These are phyloP conservation scores for Cephus sareptanus DNA, from an alignment of 2,888 invertebrate genomes.

Conservation along the genomic window DNA sequence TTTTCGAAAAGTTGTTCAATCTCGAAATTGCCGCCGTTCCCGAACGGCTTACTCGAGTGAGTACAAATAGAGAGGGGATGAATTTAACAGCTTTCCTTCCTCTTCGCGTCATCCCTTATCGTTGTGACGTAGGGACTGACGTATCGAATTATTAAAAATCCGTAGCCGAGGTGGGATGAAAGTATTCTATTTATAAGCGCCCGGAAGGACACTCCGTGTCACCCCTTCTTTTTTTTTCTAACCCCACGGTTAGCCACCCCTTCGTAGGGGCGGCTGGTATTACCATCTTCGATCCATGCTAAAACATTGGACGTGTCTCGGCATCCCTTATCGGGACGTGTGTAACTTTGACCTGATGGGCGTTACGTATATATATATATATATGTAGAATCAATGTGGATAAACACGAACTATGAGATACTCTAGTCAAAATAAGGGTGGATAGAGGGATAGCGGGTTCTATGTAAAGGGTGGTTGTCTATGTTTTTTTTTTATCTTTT, in stretches of 20 bases:
- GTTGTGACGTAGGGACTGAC: too few species aligned
- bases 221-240: not conserved
- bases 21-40: not conserved
- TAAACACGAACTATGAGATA: not conserved
- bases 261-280: not conserved
- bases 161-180: slow-evolving; percentile 4
- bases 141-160: not conserved
- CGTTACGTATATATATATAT: not conserved
- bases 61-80: not conserved
- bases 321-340: not conserved
- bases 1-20: not conserved
- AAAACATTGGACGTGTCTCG: not conserved
- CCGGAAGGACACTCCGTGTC: slow-evolving; percentile 13
- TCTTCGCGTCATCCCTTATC: too few species aligned
- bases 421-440: not conserved
- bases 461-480: too few species aligned
- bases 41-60: too few species aligned
- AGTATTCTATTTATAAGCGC: slow-evolving; percentile 27
- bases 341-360: not conserved
- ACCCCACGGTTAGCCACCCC: not conserved
- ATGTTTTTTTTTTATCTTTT: not conserved
- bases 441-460: not conserved
- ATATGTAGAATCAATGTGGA: not conserved
- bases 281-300: slow-evolving; percentile 11
- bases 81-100: too few species aligned